phyloP scores from a whole-genome alignment of 2,888 invertebrate genomes.

The Luperina testacea region DNA sequence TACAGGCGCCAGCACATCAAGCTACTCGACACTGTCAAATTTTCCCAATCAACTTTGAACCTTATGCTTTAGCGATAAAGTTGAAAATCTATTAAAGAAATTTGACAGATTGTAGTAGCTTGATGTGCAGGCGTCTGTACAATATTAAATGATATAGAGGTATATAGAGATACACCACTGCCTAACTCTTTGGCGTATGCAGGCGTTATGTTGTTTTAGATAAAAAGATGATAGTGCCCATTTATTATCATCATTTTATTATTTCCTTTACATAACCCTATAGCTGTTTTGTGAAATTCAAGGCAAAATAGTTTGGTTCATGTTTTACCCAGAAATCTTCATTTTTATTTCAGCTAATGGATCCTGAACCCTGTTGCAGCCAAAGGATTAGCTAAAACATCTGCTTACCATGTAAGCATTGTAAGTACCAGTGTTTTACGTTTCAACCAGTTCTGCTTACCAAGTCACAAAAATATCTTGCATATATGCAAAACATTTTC shows the following conservation, averaged over 20 bases:
- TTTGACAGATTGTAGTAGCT: no score
- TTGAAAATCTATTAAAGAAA: no score
- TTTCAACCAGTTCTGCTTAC: not conserved
- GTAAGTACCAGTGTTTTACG: not conserved
- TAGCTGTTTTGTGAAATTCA: not conserved
- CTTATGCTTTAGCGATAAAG: no score
- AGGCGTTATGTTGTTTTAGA: not conserved
- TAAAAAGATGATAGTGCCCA: not conserved
- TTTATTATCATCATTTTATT: not conserved
- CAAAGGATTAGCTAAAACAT: no score
- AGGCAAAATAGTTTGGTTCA: not conserved
- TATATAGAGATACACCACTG: not conserved
- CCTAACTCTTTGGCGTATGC: no score
- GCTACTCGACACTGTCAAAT: no score
- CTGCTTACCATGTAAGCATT: not conserved
- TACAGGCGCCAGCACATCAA: no score
- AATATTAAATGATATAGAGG: no score
- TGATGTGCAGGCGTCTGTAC: no score
- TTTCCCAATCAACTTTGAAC: no score
- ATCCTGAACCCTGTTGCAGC: not conserved
- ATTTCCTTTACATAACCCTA: not conserved
- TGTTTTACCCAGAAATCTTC: not conserved
- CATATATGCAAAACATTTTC: slow-evolving; percentile 20
- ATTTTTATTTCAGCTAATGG: not conserved
- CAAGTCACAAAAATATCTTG: not conserved